phyloP scores from a whole-genome alignment of 92 coral and sea anemone genomes.

The Scolanthus callimorphus region DNA sequence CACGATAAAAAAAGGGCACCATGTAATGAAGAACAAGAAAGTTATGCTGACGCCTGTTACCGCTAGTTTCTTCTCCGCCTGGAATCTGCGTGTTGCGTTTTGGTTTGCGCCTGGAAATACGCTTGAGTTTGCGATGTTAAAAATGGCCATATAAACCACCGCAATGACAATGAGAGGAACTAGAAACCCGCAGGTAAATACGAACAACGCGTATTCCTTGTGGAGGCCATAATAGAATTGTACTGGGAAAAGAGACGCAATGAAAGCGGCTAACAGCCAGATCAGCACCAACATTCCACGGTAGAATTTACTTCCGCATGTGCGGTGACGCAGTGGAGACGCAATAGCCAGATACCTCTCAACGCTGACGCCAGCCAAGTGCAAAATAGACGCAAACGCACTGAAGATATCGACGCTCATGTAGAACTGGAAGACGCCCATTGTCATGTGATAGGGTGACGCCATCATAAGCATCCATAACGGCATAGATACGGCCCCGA shows the following conservation, averaged over 20 bases:
- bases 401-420: slow-evolving; percentile 73
- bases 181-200: slow-evolving; percentile 32
- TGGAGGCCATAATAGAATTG: slow-evolving; percentile 15
- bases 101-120: slow-evolving; percentile 25
- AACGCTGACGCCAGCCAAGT: slow-evolving; percentile 82
- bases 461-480: slow-evolving; percentile 57
- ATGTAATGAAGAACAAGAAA: slow-evolving; percentile 26
- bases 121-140: slow-evolving; percentile 31
- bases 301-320: slow-evolving; percentile 48
- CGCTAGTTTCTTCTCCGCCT: slow-evolving; percentile 36
- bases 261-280: slow-evolving; percentile 39
- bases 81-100: slow-evolving; percentile 25
- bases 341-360: slow-evolving; percentile 86
- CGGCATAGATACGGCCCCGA: slow-evolving; percentile 74
- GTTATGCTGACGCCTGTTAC: slow-evolving; percentile 19
- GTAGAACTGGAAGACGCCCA: slow-evolving; percentile 33
- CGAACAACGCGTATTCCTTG: slow-evolving; percentile 20
- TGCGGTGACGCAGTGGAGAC: slow-evolving; percentile 72
- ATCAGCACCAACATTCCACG: slow-evolving; percentile 48
- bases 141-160: slow-evolving; percentile 35
- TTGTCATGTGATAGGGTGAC: slow-evolving; percentile 11
- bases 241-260: slow-evolving; percentile 43
- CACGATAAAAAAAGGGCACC: slow-evolving; percentile 39
- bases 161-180: slow-evolving; percentile 33
- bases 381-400: slow-evolving; percentile 87